phyloP scores from a whole-genome alignment of 2,113 vertebrate species.

The Notothenia coriiceps region DNA sequence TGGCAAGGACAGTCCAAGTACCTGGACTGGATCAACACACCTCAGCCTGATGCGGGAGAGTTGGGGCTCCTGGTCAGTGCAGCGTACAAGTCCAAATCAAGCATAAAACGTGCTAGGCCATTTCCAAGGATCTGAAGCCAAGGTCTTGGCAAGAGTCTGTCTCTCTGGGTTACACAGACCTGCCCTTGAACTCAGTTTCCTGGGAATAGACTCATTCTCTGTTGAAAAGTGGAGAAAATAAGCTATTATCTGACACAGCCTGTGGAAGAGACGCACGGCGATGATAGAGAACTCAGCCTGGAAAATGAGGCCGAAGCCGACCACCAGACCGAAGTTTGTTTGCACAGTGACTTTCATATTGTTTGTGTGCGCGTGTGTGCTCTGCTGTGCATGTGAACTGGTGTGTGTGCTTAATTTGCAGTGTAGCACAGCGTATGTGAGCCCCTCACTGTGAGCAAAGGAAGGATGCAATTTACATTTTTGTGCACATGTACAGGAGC shows the following conservation, averaged over 20 bases:
- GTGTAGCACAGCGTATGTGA: conserved; percentile 67
- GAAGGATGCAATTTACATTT: conserved; percentile 85
- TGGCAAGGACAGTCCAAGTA: conserved; percentile 68
- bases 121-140: conserved; percentile 75
- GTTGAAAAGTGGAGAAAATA: conserved; percentile 77
- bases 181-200: conserved; percentile 84
- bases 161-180: conserved; percentile 80
- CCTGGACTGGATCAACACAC: conserved; percentile 56
- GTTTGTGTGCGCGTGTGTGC: conserved; percentile 56
- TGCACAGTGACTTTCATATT: conserved; percentile 79
- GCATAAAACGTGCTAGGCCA: conserved; percentile 68
- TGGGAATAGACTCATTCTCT: conserved; percentile 85
- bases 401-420: conserved; percentile 64
- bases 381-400: conserved; percentile 27
- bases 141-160: conserved; percentile 76
- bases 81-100: conserved; percentile 65
- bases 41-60: conserved; percentile 67
- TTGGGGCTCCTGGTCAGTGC: conserved; percentile 65
- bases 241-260: conserved; percentile 78
- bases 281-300: conserved; percentile 73
- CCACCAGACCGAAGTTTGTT: conserved; percentile 79
- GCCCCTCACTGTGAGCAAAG: conserved; percentile 81
- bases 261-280: conserved; percentile 65
- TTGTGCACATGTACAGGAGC: conserved; percentile 82
- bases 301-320: conserved; percentile 74